Evolutionary conservation across 1,140 invertebrate genomes (phyloP).

Genomic region (Drosophila mauritiana): DNA sequence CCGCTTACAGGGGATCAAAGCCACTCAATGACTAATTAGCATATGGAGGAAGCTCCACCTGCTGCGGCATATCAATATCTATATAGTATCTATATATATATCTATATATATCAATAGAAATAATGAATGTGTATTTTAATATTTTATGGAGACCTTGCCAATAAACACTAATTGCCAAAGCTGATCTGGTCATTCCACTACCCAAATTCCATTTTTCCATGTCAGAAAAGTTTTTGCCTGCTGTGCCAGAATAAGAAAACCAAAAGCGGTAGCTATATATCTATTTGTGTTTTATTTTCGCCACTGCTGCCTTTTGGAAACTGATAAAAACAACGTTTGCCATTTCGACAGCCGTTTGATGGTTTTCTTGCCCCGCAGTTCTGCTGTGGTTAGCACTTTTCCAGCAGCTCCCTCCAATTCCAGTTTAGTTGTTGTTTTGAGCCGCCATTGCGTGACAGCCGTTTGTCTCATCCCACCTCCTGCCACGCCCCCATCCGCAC

Average conservation of each 20-base stretch:
- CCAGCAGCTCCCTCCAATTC: constrained; percentile 1
- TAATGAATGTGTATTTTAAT: constrained; percentile 27
- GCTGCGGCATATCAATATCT: neutral
- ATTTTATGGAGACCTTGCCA: constrained; percentile 19
- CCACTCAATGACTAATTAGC: constrained; percentile 50
- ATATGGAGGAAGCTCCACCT: constrained; percentile 5
- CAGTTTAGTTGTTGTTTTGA: constrained; percentile 46
- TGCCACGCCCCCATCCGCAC: constrained; percentile 6
- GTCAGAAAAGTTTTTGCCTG: constrained; percentile 20
- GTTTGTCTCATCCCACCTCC: constrained; percentile 39
- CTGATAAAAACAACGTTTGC: constrained; percentile 56
- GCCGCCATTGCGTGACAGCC: constrained; percentile 60
- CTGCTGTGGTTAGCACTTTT: constrained; percentile 59
- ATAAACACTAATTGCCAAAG: constrained; percentile 41
- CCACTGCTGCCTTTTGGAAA: constrained; percentile 20
- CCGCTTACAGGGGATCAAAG: constrained; percentile 37
- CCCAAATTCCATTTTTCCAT: neutral
- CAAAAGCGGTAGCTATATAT: constrained; percentile 9
- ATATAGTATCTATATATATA: neutral
- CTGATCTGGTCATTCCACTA: neutral
- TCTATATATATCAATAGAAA: neutral
- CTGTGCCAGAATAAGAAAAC: neutral
- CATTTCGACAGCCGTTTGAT: constrained; percentile 63
- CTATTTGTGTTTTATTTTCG: constrained; percentile 2
- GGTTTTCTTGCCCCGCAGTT: constrained; percentile 27